A percentile compares a stretch with the other conserved stretches of the same genome.
Conservation (phyloP, 2,113 vertebrate genomes). For the Pandion haliaetus region DNA sequence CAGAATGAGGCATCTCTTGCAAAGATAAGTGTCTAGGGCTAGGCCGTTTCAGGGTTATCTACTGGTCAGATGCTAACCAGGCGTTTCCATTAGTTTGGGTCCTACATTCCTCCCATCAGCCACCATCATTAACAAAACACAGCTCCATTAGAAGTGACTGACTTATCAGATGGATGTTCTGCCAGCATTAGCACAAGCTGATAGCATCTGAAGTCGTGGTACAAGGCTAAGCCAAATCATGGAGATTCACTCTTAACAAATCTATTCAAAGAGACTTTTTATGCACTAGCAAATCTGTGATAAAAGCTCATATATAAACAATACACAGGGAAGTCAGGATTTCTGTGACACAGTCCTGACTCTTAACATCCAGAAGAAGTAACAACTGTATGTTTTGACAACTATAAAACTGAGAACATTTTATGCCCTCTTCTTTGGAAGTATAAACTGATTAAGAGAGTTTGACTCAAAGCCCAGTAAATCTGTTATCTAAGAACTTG, state of each 20-base stretch:
- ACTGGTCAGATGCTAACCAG: background rate
- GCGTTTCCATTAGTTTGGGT: background rate
- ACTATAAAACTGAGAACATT: background rate
- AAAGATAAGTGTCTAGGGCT: background rate
- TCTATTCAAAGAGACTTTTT: background rate
- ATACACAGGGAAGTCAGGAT: background rate
- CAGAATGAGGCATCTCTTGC: background rate
- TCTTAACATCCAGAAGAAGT: no score
- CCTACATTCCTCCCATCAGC: background rate
- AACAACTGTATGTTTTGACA: background rate
- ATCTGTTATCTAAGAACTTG: background rate
- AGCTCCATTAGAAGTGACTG: background rate
- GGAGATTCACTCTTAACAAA: accelerated
- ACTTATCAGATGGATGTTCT: background rate
- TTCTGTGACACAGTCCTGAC: background rate
- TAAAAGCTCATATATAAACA: background rate
- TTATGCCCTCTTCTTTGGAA: background rate
- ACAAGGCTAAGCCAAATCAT: background rate
- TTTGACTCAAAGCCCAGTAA: background rate
- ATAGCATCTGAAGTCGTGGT: background rate
- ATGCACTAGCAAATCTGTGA: background rate
- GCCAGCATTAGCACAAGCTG: background rate
- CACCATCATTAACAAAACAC: background rate
- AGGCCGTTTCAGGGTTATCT: background rate
- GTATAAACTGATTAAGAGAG: background rate